Evolutionary conservation across 2,888 invertebrate genomes (phyloP), one percentile per base, ranked within the genome.

Genomic region (Leptopilina myrica): DNA sequence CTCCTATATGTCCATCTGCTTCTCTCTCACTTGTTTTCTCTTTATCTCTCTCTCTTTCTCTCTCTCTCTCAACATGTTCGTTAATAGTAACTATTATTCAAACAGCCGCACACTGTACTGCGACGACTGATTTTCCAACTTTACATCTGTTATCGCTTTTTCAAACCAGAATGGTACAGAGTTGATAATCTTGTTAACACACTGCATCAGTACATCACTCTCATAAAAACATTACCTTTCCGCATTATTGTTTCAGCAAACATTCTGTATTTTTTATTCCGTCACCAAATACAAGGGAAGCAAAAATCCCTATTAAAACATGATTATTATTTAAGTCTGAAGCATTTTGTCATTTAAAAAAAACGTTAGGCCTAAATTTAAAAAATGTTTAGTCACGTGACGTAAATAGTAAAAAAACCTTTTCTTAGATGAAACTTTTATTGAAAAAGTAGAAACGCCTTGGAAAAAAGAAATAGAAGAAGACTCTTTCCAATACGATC

Each of bases 61-160:
- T 59, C 5, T 59, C 14, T 49, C 59, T 15, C 15, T 49, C 46
- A 4, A 53, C 69, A 49, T 26, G 26, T 69, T 69, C 26, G 26
- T 69, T 69, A 69, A 53, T 49, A 20, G 20, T 20, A 62, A 62
- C 62, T 62, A 62, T 62, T 62, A 62, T 62, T 62, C 62, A 62
- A 62, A 62, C 62, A n/a, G 9, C 62, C n/a, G 33, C 33, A 20
- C 62, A 62, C 62, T 15, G n/a, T 7, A 69, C 14, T 14, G 26
- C 53, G 26, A 12, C 14, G 26, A 12, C 14, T 69, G 49, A 69
- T 49, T 53, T 69, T 69, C 49, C 26, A 69, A 69, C 67, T 69
- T 69, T 26, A 69, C 69, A 69, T 53, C 53, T 69, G 69, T 26
- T 69, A 43, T 46, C 67, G 26, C 49, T 67, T 67, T 67, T 46